Base-by-base conservation (phyloP, 2,888 invertebrate genomes). In the Clepsis dumicolana region DNA sequence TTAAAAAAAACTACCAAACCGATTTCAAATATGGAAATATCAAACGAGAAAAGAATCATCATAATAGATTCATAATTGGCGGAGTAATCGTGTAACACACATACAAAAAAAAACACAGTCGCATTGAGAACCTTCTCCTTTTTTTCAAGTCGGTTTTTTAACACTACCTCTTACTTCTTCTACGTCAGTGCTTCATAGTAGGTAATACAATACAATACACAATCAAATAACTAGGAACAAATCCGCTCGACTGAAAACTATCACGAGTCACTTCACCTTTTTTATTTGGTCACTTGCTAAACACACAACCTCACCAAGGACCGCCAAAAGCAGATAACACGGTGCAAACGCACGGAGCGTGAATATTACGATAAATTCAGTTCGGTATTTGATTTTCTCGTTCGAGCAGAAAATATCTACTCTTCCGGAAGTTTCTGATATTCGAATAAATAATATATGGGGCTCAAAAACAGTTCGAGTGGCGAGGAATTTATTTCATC, bases 381-480 rank as follows among this genome's bases (percentile, higher is more conserved):
- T 48, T 52, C 25, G 52, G n/a, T 52, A 52, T 52, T 52, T 25
- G 52, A 52, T 52, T 52, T 52, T 52, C 21, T 21, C 48, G 52
- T 52, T 52, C n/a, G 52, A 52, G 52, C 7, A 24, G 52, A 52
- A 52, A 52, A 52, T 25, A 52, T 52, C 25, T 21, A 12, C 48
- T 21, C 21, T 21, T 18, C 54, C 32, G 29, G 12, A 54, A 18
- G 18, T 12, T 32, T 29, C 32, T 32, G 54, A 32, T 32, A 54
- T 54, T 32, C 16, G 29, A 18, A 32, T 54, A 32, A 54, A 32
- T 8, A 54, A 32, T 54, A 32, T 54, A 54, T 32, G 54, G n/a
- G 54, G 18, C 29, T 53, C 16, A 29, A 18, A 27, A 53, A 53
- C 29, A 32, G 10, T 29, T 18, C 12, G 48, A 18, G 18, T 18